These are phyloP conservation scores for Channa striata DNA, from an alignment of 2,797 vertebrate species.

Conservation along the genomic window DNA sequence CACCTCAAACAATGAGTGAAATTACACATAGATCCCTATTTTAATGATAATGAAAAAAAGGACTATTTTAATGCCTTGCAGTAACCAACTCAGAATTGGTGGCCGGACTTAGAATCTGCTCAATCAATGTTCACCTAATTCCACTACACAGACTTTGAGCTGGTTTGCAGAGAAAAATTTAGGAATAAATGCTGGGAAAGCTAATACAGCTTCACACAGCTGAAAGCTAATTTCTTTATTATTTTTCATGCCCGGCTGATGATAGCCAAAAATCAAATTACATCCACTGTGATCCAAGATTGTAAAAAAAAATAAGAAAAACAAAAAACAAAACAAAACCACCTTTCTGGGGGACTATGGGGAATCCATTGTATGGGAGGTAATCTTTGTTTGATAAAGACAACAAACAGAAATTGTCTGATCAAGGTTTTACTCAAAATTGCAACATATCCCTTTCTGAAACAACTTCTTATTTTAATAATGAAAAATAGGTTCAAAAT, in stretches of 20 bases:
- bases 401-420: slow-evolving; percentile 34
- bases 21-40: neutral
- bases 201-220: neutral
- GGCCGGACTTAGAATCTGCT: neutral
- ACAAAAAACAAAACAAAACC: too few relatives aligned
- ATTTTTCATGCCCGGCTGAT: neutral
- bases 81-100: neutral
- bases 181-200: neutral
- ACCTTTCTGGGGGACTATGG: neutral
- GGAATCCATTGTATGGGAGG: slow-evolving; percentile 2
- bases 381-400: slow-evolving; percentile 14
- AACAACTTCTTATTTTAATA: slow-evolving; percentile 25
- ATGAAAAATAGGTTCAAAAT: slow-evolving; percentile 29
- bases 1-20: neutral
- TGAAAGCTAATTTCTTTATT: neutral
- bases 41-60: slow-evolving; percentile 2
- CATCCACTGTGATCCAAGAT: neutral
- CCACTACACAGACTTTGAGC: neutral
- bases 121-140: neutral
- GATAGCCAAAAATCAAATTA: neutral
- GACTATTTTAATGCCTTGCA: neutral
- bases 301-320: neutral
- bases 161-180: neutral
- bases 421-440: slow-evolving; percentile 68
- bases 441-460: slow-evolving; percentile 38